Conservation (phyloP, 2,113 vertebrate species). For the Alexandromys fortis region DNA sequence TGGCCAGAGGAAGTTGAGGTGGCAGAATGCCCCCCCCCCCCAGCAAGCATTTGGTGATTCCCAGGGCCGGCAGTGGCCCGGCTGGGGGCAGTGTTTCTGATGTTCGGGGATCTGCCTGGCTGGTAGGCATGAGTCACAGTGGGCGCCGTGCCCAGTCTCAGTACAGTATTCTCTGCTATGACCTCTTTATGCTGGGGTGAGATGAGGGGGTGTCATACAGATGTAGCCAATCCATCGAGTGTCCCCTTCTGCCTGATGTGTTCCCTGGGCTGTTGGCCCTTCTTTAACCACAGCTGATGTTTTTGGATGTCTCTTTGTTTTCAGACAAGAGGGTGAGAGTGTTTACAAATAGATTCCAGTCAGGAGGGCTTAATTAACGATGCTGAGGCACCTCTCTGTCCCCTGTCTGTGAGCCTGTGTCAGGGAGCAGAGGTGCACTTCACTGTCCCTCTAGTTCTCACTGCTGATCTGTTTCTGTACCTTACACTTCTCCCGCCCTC, state of each 20-base stretch:
- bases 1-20: neutral
- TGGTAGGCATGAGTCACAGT: constrained; percentile 68
- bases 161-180: constrained; percentile 54
- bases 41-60: constrained; percentile 31
- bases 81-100: neutral
- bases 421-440: neutral
- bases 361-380: neutral
- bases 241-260: neutral
- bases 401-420: neutral
- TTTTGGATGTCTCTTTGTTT: constrained; percentile 45
- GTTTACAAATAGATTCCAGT: neutral
- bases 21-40: neutral
- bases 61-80: neutral
- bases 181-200: constrained; percentile 67
- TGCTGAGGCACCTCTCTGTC: neutral
- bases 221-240: neutral
- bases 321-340: fast-evolving
- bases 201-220: neutral
- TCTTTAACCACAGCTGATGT: neutral
- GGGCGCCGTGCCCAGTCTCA: constrained; percentile 61
- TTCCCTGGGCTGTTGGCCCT: neutral
- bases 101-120: constrained; percentile 44
- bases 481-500: neutral
- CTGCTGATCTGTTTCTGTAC: neutral
- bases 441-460: neutral